These are phyloP conservation scores for Zaprionus inermis DNA, from an alignment of 1,140 invertebrate species.

Conservation along the genomic window DNA sequence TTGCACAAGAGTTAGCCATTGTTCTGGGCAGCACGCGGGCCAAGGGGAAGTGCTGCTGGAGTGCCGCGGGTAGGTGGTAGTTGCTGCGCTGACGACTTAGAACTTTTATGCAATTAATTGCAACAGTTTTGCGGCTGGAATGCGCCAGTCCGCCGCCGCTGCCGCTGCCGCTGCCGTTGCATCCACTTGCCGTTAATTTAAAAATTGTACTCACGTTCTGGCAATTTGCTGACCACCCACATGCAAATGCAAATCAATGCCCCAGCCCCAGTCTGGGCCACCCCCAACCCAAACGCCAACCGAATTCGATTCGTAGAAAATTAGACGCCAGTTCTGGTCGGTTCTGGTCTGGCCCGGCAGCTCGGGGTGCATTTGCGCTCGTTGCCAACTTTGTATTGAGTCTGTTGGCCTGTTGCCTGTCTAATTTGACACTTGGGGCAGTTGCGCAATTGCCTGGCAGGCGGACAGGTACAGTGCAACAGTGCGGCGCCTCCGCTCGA, in stretches of 20 bases:
- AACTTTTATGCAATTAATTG: constrained; percentile 80
- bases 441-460: constrained; percentile 58
- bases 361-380: constrained; percentile 48
- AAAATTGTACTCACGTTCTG: constrained; percentile 82
- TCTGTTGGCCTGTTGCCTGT: constrained; percentile 58
- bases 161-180: constrained; percentile 28
- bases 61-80: background rate
- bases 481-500: constrained; percentile 35
- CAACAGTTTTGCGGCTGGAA: constrained; percentile 77
- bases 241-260: constrained; percentile 66
- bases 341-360: constrained; percentile 44
- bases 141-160: constrained; percentile 44
- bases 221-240: constrained; percentile 82
- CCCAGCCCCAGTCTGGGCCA: constrained; percentile 18
- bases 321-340: constrained; percentile 53
- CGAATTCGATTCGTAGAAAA: constrained; percentile 60
- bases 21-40: constrained; percentile 24
- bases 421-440: constrained; percentile 81
- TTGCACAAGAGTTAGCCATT: constrained; percentile 63
- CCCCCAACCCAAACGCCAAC: background rate
- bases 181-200: constrained; percentile 80
- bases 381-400: constrained; percentile 53
- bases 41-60: background rate
- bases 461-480: constrained; percentile 41
- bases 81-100: constrained; percentile 63